A percentile compares a stretch with the other conserved stretches of the same genome.
Conservation (phyloP, 2,797 vertebrate genomes). For the Cryptoblepharus egeriae region DNA sequence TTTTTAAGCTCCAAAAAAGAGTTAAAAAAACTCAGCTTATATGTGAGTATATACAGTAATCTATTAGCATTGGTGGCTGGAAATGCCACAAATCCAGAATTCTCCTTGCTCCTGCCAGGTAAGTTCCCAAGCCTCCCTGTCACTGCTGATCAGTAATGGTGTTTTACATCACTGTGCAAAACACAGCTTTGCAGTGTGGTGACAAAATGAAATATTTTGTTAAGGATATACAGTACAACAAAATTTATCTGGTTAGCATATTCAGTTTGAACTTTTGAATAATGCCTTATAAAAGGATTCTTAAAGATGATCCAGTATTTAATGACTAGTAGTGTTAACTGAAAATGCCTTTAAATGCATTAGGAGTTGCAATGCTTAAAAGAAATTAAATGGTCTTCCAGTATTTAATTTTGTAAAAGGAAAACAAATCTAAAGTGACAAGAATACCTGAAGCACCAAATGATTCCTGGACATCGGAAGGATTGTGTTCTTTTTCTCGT, state of each 20-base stretch:
- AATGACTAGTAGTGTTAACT: background rate
- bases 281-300: background rate
- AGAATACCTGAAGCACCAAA: conserved; percentile 79
- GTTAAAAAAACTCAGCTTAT: too few species aligned
- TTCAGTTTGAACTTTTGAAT: background rate
- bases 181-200: too few species aligned
- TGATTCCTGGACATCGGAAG: conserved; percentile 71
- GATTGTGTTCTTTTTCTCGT: conserved; percentile 83
- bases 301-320: background rate
- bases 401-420: background rate
- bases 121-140: too few species aligned
- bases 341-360: background rate
- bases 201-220: background rate
- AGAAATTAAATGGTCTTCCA: conserved; percentile 2
- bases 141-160: background rate
- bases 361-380: background rate
- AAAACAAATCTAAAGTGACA: background rate
- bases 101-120: too few species aligned
- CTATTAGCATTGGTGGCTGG: too few species aligned
- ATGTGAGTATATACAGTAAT: too few species aligned
- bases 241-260: background rate
- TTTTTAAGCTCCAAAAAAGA: too few species aligned
- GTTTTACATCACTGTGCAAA: background rate
- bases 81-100: too few species aligned
- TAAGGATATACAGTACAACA: background rate